Base-by-base conservation (phyloP, 2,888 invertebrate genomes). In the Himalopsyche kuldschensis region DNA sequence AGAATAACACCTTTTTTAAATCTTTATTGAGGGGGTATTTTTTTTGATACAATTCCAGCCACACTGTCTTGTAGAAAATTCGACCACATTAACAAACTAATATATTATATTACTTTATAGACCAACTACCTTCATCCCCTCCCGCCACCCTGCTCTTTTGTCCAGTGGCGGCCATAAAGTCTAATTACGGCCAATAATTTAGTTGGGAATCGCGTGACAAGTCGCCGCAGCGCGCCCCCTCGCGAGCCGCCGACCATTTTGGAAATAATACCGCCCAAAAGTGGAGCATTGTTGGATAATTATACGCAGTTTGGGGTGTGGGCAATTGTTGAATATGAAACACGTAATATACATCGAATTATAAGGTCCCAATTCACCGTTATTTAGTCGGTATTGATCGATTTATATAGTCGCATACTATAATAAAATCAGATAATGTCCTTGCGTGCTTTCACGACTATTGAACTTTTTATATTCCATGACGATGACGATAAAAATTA, bases 131-230 rank as follows among this genome's bases (percentile, higher is more conserved):
- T 15, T 15, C 24, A 20, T 3, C 41, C 41, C 55, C 55, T 10
- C 6, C 55, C 55, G 10, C 24, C 55, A 20, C 6, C 20, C 20
- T 24, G 6, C 55, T 55, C 55, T 55, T 55, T 55, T 55, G 55
- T 55, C 55, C 55, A 55, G 55, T 55, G 20, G 55, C 55, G 55
- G 82, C 82, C 80, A 85, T 84, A 83, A 82, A 83, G 84, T 81
- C 85, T 85, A 85, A 84, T 85, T 85, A 84, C 85, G 82, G 81
- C 83, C 82, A 84, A 85, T 85, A 85, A 85, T 85, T 85, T 85
- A 85, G 81, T 79, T 82, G 63, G 48, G 78, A 79, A 84, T 85
- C 79, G 85, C 85, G 85, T 85, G 85, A 46, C 69, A 30, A 76
- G 30, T 78, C 63, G 83, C 80, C 78, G 63, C 78, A 82, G 75